A percentile compares a stretch with the other conserved stretches of the same genome.
phyloP scores from a whole-genome alignment of 2,888 invertebrate species.

The Agriotes lineatus region DNA sequence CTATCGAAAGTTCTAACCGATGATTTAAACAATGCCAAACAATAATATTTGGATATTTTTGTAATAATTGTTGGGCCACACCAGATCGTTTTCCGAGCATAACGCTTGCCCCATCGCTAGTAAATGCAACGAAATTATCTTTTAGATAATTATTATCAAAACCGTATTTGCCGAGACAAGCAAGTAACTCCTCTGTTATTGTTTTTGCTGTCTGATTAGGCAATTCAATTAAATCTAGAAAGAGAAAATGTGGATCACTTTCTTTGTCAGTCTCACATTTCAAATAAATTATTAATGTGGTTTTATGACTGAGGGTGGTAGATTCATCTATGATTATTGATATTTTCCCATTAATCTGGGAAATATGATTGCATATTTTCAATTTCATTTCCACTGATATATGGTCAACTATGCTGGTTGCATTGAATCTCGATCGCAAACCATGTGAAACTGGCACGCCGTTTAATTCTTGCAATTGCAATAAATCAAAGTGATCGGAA shows the following conservation, averaged over 20 bases:
- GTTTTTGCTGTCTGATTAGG: background rate
- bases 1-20: background rate
- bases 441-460: background rate
- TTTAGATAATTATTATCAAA: background rate
- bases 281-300: background rate
- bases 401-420: background rate
- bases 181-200: background rate
- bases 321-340: background rate
- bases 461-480: background rate
- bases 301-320: background rate
- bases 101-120: background rate
- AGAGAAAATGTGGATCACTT: background rate
- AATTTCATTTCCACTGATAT: background rate
- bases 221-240: background rate
- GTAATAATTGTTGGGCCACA: background rate
- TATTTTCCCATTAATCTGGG: background rate
- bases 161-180: background rate
- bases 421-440: background rate
- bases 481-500: background rate
- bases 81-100: background rate
- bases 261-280: background rate
- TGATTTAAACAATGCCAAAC: background rate
- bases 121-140: background rate
- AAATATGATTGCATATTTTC: background rate
- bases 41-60: background rate